Evolutionary conservation across 2,888 invertebrate species (phyloP), one percentile per base, ranked within the genome.

Genomic region (Pegoplata infirma): DNA sequence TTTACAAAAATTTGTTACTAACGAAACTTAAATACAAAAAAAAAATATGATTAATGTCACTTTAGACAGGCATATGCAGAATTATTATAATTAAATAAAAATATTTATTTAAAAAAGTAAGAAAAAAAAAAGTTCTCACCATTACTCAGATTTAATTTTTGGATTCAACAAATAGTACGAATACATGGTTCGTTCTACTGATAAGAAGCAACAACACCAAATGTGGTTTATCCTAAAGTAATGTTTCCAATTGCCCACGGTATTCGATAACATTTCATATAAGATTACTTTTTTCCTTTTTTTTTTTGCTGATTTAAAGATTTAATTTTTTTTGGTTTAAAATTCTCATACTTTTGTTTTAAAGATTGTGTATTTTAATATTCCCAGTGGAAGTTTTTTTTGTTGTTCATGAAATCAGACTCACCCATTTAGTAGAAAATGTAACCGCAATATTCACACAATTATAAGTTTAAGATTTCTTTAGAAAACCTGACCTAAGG

Each of bases 381-480:
- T 51, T 51, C 51, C 23, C 51, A 49, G 19, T 21, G 21, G 49
- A 49, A 49, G 23, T 14, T 51, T 51, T 25, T 10, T n/a, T n/a
- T n/a, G n/a, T n/a, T 7, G 49, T 23, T 8, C 12, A 12, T 67
- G 74, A 49, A 76, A 76, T 64, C 51, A 14, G 75, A 76, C 21
- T 21, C 68, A 51, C 19, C 49, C 28, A 56, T 68, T 19, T 47
- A 63, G 28, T 56, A 53, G n/a, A 76, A n/a, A n/a, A 69, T 63
- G 63, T 23, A 72, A 75, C 75, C 75, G 56, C 79, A 79, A 63
- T 17, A 44, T 75, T 75, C 71, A 32, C 75, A 75, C 71, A 75
- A 44, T 61, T 46, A 16, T 14, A 10, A 14, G 64, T 44, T 36
- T 71, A 10, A 36, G 17, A 66, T 51, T 63, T 49, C 14, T 63